These are phyloP conservation scores for human (Homo sapiens) DNA, from an alignment of 2,113 vertebrate genomes.

Conservation along the genomic window DNA sequence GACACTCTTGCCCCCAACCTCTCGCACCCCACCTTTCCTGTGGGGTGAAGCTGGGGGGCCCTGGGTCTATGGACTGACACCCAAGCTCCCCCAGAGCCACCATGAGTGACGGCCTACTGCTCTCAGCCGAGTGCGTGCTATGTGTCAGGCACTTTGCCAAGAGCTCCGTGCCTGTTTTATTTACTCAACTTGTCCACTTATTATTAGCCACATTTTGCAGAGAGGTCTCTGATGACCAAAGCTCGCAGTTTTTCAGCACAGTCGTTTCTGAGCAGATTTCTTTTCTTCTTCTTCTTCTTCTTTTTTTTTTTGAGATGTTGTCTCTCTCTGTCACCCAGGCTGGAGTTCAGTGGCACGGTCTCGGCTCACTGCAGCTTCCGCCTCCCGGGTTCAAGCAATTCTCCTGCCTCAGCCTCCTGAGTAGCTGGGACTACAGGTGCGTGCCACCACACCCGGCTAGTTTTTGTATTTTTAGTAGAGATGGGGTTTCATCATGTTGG, in stretches of 20 bases:
- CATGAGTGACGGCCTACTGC: fast-evolving
- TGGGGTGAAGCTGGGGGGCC: neutral
- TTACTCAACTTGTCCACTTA: neutral
- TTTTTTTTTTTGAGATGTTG: neutral
- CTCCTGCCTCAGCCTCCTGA: neutral
- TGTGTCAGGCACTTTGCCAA: neutral
- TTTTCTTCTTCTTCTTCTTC: too few species aligned
- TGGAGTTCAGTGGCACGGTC: neutral
- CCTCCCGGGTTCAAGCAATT: neutral
- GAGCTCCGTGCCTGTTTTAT: fast-evolving
- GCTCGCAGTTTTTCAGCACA: neutral
- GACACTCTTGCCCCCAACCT: neutral
- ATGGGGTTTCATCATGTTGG: too few species aligned
- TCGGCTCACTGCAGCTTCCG: neutral
- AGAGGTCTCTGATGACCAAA: neutral
- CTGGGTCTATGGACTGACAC: neutral
- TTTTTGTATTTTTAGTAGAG: too few species aligned
- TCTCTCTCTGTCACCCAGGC: neutral
- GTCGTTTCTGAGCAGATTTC: neutral
- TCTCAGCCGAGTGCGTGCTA: fast-evolving
- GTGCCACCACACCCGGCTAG: too few species aligned
- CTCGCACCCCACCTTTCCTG: neutral
- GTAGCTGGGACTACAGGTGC: too few species aligned
- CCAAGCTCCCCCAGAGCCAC: neutral
- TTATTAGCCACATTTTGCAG: neutral